Evolutionary conservation across 2,113 vertebrate species (phyloP).

Genomic region (Aspidoscelis tigris): DNA sequence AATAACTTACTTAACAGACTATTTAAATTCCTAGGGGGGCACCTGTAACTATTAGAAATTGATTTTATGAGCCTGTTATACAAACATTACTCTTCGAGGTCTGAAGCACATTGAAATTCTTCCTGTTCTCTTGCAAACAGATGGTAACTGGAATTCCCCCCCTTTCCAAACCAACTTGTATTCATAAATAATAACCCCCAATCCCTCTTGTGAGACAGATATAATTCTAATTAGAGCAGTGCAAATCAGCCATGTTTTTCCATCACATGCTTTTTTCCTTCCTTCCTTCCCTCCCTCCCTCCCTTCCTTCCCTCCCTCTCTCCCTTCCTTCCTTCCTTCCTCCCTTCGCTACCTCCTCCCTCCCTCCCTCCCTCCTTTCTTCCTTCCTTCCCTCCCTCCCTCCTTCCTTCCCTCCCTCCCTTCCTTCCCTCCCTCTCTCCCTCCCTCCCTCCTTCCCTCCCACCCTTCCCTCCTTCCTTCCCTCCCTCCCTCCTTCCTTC

Average conservation of each 20-base stretch:
- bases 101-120: slow-evolving; percentile 75
- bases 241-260: slow-evolving; percentile 51
- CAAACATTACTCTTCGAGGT: slow-evolving; percentile 78
- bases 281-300: slow-evolving; percentile 37
- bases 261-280: slow-evolving; percentile 43
- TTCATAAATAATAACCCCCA: slow-evolving; percentile 78
- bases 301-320: no score
- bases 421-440: slow-evolving; percentile 54
- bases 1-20: slow-evolving; percentile 75
- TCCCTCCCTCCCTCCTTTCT: slow-evolving; percentile 52
- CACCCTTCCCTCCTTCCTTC: slow-evolving; percentile 31
- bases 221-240: slow-evolving; percentile 71
- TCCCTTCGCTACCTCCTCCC: no score
- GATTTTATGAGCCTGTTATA: slow-evolving; percentile 78
- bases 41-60: slow-evolving; percentile 80
- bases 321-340: no score
- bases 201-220: slow-evolving; percentile 69
- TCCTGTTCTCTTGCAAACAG: slow-evolving; percentile 82
- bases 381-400: no score
- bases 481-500: slow-evolving; percentile 43
- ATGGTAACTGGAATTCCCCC: slow-evolving; percentile 79
- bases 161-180: slow-evolving; percentile 64
- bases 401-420: no score
- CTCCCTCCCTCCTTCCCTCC: slow-evolving; percentile 49
- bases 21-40: slow-evolving; percentile 75